Base-by-base conservation (phyloP, 1,140 invertebrate genomes). In the Drosophila pseudoobscura region DNA sequence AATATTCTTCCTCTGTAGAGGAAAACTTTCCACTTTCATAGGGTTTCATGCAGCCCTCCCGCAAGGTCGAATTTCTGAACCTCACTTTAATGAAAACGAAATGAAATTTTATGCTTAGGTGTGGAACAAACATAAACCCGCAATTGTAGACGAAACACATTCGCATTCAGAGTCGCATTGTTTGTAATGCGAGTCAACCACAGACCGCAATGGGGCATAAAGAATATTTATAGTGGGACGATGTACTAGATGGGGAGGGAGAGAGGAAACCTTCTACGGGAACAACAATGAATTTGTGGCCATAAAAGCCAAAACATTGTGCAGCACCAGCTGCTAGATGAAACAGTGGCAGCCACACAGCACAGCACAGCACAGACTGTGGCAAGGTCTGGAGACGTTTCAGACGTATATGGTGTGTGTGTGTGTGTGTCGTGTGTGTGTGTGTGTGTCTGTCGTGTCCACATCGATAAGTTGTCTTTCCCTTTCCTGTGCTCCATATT, bases 291-390 rank as follows among this genome's bases (percentile, higher is more conserved):
- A 87, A 82, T 88, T 85, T 80, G 78, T 56, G 82, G 61, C 65
- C 59, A 87, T 87, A 82, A 87, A 87, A 82, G 74, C 39, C 82
- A 87, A 75, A 85, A 87, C 82, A 87, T 82, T 85, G 70, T 65
- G 62, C 54, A 65, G 65, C 56, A 63, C 43, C 78, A 87, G 55
- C 75, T 87, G 78, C 54, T 29, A 43, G 62, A 20, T 20, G 20
- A 20, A 59, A 59, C 73, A 55, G 54, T 44, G 41, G n/a, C 9
- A 56, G 26, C 45, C 68, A 45, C 75, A 62, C 31, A 56, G 45
- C 4, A 45, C 31, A 56, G 45, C 4, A 45, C 53, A 45, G 51
- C 35, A 59, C 74, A 63, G 47, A 46, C 43, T 53, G 43, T 29
- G 26, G 41, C 52, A 52, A 39, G 59, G 72, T 55, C 75, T 82